These are phyloP conservation scores for Zaprionus bogoriensis DNA, from an alignment of 2,888 invertebrate genomes.

Conservation along the genomic window DNA sequence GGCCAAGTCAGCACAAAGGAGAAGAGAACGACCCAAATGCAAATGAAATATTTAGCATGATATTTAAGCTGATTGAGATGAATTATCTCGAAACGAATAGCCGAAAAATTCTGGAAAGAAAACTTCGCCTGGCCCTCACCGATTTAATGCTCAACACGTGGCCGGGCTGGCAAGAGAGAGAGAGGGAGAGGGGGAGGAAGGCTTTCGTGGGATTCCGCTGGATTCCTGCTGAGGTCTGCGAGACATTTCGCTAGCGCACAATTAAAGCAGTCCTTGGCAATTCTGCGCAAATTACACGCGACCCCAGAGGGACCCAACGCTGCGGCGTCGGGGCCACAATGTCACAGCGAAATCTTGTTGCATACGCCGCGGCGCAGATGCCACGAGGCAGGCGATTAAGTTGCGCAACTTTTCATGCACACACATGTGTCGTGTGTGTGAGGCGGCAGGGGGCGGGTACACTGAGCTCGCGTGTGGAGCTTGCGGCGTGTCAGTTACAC, in stretches of 20 bases:
- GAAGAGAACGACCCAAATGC: conserved; percentile 16
- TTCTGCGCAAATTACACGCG: conserved; percentile 19
- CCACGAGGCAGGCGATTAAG: conserved; percentile 36
- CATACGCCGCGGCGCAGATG: conserved; percentile 17
- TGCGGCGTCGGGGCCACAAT: conserved; percentile 30
- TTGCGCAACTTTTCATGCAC: conserved; percentile 34
- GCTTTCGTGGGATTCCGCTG: not conserved
- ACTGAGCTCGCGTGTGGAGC: not conserved
- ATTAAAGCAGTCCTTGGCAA: conserved; percentile 30
- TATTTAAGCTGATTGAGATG: conserved; percentile 75
- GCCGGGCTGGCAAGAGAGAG: not conserved
- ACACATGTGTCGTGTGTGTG: conserved; percentile 10
- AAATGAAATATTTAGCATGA: conserved; percentile 68
- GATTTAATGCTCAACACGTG: conserved; percentile 55
- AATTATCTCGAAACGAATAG: conserved; percentile 63
- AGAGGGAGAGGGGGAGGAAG: conserved; percentile 11
- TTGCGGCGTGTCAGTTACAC: conserved; percentile 21
- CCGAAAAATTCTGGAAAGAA: conserved; percentile 26
- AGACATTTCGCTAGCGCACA: conserved; percentile 7
- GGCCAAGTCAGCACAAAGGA: conserved; percentile 18
- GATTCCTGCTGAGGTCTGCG: conserved; percentile 3
- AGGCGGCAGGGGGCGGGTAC: not conserved
- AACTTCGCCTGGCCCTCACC: conserved; percentile 11
- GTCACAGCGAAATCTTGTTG: conserved; percentile 54
- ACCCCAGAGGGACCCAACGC: conserved; percentile 36